Evolutionary conservation across 2,888 invertebrate species (phyloP), one percentile per base, ranked within the genome.

Genomic region (Parapristionchus giblindavisi): DNA sequence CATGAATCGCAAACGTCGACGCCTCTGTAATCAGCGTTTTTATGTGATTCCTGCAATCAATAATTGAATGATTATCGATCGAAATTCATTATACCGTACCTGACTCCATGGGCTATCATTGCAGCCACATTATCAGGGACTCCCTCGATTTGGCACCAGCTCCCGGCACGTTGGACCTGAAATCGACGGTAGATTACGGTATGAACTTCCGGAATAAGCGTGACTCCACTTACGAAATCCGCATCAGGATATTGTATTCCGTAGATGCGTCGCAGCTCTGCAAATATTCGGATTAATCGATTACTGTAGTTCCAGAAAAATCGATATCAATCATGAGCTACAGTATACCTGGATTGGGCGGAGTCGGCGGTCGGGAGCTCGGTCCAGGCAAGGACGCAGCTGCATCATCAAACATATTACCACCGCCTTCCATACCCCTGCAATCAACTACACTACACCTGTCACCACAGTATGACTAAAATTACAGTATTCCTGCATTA

Each of bases 221-320:
- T 48, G 21, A 14, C 48, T 14, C 11, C 48, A 48, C 56, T 56
- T 24, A 56, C 70, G 24, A 71, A 71, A 24, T 56, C 70, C 38
- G 56, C 70, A 40, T 71, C 56, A 21, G 70, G 70, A 24, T 48
- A 71, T 29, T 48, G 70, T 0, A 48, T 21, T 21, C 56, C 56
- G 40, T 27, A 71, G 38, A 71, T 32, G 51, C 68, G 68, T 2
- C 68, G 68, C n/a, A 65, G 43, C 43, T 65, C 63, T 65, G 63
- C 14, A 17, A 43, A 17, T 43, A 43, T 43, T 43, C 11, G 11
- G 8, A 43, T 14, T 43, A 43, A n/a, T n/a, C n/a, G n/a, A n/a
- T n/a, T n/a, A n/a, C n/a, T n/a, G n/a, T n/a, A n/a, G n/a, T n/a
- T n/a, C n/a, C n/a, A n/a, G n/a, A n/a, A n/a, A n/a, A n/a, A n/a